Evolutionary conservation across 2,888 invertebrate genomes (phyloP).

Genomic region (Parthenolecanium corni): DNA sequence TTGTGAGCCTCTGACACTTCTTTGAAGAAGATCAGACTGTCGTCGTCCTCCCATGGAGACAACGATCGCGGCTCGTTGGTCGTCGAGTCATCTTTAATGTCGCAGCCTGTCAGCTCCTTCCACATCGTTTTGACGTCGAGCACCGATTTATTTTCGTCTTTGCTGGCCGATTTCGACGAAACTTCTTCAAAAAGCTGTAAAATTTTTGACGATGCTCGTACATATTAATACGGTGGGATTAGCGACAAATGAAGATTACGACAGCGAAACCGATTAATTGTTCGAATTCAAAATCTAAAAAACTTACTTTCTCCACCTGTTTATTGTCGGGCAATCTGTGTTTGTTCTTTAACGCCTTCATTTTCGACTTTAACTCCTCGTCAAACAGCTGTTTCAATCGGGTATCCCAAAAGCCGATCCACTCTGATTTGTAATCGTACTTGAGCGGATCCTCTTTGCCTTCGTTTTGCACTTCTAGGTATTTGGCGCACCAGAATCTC

Average conservation of each 20-base stretch:
- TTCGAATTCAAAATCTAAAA: no score
- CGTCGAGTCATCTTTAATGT: constrained; percentile 35
- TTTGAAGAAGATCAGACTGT: not conserved
- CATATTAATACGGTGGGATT: no score
- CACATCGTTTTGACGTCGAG: constrained; percentile 35
- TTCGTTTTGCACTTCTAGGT: constrained; percentile 61
- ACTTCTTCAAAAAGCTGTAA: not conserved
- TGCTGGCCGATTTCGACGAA: constrained; percentile 22
- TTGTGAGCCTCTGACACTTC: not conserved
- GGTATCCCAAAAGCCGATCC: constrained; percentile 75
- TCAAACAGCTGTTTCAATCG: constrained; percentile 67
- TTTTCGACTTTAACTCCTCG: constrained; percentile 47
- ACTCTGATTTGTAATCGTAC: constrained; percentile 78
- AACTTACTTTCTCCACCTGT: not conserved
- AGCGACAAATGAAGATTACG: no score
- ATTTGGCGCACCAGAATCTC: constrained; percentile 73
- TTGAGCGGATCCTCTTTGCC: constrained; percentile 55
- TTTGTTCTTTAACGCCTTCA: constrained; percentile 6
- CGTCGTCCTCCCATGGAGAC: constrained; percentile 30
- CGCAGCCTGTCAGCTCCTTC: constrained; percentile 35
- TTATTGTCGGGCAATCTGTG: not conserved
- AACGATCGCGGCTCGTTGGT: not conserved
- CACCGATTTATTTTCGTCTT: constrained; percentile 31
- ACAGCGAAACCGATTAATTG: no score
- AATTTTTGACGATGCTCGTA: no score